Conservation (phyloP, 64 coral and sea anemone genomes). For the Astreopora myriophthalma region DNA sequence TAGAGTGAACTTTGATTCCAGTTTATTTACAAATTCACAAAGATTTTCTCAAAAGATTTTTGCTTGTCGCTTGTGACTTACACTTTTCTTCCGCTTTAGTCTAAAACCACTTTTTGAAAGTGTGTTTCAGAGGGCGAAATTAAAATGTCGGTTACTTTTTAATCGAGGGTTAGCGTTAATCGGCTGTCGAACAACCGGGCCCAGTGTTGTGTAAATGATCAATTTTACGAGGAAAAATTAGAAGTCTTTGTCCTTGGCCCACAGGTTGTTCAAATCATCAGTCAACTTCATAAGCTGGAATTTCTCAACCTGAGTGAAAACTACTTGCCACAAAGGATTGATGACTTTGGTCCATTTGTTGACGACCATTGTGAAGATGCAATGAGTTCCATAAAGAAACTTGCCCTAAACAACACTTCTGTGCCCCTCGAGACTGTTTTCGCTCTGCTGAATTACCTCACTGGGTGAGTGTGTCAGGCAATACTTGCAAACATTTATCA, state of each 20-base stretch:
- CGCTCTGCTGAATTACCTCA: conserved; percentile 68
- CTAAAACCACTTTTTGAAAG: no score
- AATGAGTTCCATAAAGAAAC: conserved; percentile 44
- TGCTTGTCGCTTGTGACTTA: no score
- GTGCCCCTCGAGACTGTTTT: conserved; percentile 69
- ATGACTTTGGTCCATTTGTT: conserved; percentile 6
- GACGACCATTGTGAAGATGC: conserved; percentile 24
- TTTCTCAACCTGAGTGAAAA: conserved; percentile 86
- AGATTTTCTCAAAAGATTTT: no score
- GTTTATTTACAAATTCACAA: no score
- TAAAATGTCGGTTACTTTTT: no score
- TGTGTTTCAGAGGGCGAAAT: no score
- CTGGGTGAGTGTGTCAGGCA: conserved; percentile 36
- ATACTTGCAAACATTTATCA: background rate
- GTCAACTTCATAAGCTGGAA: conserved; percentile 58
- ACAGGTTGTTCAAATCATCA: conserved; percentile 70
- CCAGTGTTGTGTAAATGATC: no score
- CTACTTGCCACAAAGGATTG: conserved; percentile 36
- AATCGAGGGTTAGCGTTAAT: no score
- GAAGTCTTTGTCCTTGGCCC: background rate
- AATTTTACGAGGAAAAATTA: no score
- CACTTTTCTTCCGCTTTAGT: no score
- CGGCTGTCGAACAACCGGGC: no score
- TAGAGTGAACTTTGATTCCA: no score
- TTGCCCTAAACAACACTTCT: conserved; percentile 86